Percentiles rank a stretch among this genome's conserved stretches.
Evolutionary conservation across 92 coral and sea anemone genomes (phyloP).

Genomic region (Siderastrea siderea): DNA sequence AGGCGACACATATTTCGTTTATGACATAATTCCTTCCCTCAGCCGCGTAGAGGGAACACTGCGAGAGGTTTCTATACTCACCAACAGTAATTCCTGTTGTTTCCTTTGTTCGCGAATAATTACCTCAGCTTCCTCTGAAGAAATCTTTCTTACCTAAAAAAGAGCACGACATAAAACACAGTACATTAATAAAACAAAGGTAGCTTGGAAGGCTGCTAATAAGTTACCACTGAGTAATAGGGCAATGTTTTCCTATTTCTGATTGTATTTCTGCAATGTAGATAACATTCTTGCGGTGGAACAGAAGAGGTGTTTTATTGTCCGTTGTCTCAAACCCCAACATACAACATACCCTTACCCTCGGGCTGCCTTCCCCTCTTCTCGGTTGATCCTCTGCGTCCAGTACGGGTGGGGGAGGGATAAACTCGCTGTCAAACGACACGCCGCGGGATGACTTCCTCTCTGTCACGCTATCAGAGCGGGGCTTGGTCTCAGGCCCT

Average conservation of each 20-base stretch:
- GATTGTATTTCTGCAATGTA: too few relatives aligned
- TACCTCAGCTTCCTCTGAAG: constrained; percentile 81
- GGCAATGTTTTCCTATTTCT: too few relatives aligned
- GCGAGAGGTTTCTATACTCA: constrained; percentile 20
- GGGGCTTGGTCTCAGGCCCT: constrained; percentile 53
- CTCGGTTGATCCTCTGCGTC: constrained; percentile 56
- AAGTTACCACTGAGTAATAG: too few relatives aligned
- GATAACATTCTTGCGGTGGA: too few relatives aligned
- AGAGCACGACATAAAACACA: neutral
- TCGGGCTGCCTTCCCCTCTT: constrained; percentile 6
- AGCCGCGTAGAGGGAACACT: neutral
- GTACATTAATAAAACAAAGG: neutral
- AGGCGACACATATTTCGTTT: neutral
- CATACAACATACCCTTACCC: neutral
- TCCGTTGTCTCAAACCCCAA: neutral
- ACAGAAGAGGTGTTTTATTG: neutral
- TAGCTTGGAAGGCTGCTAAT: neutral
- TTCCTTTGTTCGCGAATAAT: constrained; percentile 86
- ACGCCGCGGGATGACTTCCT: constrained; percentile 34
- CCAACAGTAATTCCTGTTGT: constrained; percentile 88
- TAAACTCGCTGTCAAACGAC: constrained; percentile 68
- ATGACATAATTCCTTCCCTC: neutral
- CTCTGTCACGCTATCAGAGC: constrained; percentile 32
- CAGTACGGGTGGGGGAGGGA: constrained; percentile 81
- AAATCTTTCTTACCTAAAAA: constrained; percentile 47